Evolutionary conservation across 2,888 invertebrate species (phyloP).

Genomic region (Leucophenga maculata): DNA sequence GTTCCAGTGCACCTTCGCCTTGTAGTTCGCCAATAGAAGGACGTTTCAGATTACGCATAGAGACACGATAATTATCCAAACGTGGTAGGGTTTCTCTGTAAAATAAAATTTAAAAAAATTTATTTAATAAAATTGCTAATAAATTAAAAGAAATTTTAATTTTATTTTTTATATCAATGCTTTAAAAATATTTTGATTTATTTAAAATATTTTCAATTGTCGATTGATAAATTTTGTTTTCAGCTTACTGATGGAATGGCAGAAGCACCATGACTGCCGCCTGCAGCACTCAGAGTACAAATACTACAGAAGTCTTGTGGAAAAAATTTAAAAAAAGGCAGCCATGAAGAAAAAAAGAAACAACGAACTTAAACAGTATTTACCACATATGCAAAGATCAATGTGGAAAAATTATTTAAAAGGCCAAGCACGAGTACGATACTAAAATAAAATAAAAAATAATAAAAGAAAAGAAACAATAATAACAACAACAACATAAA

Average conservation of each 20-base stretch:
- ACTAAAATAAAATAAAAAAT: no score
- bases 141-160: not conserved
- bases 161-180: not conserved
- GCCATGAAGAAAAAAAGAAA: not conserved
- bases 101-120: slow-evolving; percentile 26
- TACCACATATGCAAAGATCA: not conserved
- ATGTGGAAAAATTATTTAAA: slow-evolving; percentile 9
- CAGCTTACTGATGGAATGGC: slow-evolving; percentile 57
- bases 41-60: slow-evolving; percentile 82
- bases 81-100: slow-evolving; percentile 84
- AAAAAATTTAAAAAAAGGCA: slow-evolving; percentile 3
- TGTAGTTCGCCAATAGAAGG: slow-evolving; percentile 89
- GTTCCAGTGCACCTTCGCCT: slow-evolving; percentile 74
- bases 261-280: slow-evolving; percentile 49
- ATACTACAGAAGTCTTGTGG: slow-evolving; percentile 36
- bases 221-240: not conserved
- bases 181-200: no score
- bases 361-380: slow-evolving; percentile 1
- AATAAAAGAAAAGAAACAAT: not conserved
- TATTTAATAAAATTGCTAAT: no score
- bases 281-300: slow-evolving; percentile 50
- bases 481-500: no score
- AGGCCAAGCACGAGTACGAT: not conserved
- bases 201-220: not conserved
- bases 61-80: slow-evolving; percentile 86